Percentiles rank a stretch among this genome's conserved stretches.
phyloP scores from a whole-genome alignment of 2,888 invertebrate species.

The Tortrix viridana region DNA sequence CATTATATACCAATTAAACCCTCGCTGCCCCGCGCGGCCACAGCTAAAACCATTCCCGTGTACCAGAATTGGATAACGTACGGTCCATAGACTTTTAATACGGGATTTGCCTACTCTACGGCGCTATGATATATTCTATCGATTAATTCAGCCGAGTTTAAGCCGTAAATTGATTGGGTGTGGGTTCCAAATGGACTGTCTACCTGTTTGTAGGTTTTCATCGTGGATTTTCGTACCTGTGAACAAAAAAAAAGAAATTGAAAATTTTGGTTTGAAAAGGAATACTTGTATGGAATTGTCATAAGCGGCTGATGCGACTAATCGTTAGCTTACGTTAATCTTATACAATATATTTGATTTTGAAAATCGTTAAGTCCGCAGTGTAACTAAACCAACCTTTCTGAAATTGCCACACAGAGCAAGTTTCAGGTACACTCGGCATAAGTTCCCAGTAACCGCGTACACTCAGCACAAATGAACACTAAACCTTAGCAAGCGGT shows the following conservation, averaged over 20 bases:
- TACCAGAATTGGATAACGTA: slow-evolving; percentile 68
- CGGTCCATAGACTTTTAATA: slow-evolving; percentile 77
- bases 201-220: slow-evolving; percentile 17
- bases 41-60: slow-evolving; percentile 78
- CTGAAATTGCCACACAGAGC: slow-evolving; percentile 8
- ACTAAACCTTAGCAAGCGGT: slow-evolving; percentile 24
- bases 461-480: slow-evolving; percentile 38
- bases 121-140: slow-evolving; percentile 44
- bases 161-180: slow-evolving; percentile 53
- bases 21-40: slow-evolving; percentile 39
- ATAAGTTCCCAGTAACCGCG: slow-evolving; percentile 24
- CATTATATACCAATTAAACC: neutral
- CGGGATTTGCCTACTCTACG: slow-evolving; percentile 69
- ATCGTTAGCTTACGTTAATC: no score
- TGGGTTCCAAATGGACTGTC: slow-evolving; percentile 46
- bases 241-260: slow-evolving; percentile 11
- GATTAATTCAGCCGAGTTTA: slow-evolving; percentile 54
- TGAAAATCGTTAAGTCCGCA: no score
- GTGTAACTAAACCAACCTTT: neutral
- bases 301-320: no score
- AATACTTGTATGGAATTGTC: no score
- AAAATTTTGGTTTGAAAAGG: neutral
- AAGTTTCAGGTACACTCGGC: slow-evolving; percentile 23
- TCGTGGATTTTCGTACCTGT: slow-evolving; percentile 28
- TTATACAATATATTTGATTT: no score